phyloP scores from a whole-genome alignment of 2,797 vertebrate genomes.

The Gouania willdenowi region DNA sequence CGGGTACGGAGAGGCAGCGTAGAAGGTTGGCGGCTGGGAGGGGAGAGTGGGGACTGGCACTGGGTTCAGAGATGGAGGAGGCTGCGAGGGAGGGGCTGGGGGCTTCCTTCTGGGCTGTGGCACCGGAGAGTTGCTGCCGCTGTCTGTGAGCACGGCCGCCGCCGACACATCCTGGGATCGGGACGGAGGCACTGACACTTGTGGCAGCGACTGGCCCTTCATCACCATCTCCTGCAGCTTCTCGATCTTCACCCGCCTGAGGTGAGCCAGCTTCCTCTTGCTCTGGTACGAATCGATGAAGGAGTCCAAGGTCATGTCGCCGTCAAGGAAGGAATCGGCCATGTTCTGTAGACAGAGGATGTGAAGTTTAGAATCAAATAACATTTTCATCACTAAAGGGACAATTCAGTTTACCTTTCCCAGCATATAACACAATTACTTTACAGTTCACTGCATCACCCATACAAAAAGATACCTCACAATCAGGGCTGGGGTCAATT shows the following conservation, averaged over 20 bases:
- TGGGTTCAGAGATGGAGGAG: slow-evolving; percentile 67
- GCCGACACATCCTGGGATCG: slow-evolving; percentile 57
- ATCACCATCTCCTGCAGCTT: slow-evolving; percentile 96
- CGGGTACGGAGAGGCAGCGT: slow-evolving; percentile 77
- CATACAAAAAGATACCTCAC: too few species aligned
- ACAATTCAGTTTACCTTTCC: too few species aligned
- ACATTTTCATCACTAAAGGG: too few species aligned
- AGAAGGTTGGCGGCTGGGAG: slow-evolving; percentile 62
- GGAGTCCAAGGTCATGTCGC: slow-evolving; percentile 83
- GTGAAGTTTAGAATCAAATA: too few species aligned
- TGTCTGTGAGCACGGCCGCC: slow-evolving; percentile 39
- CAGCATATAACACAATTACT: background rate
- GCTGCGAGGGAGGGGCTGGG: slow-evolving; percentile 80
- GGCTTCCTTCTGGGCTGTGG: slow-evolving; percentile 82
- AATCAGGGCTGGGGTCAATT: too few species aligned
- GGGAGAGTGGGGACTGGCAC: slow-evolving; percentile 24
- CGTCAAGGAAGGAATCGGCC: slow-evolving; percentile 93
- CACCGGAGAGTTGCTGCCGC: slow-evolving; percentile 56
- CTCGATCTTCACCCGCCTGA: slow-evolving; percentile 92
- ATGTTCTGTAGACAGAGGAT: slow-evolving; percentile 73
- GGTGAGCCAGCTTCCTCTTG: slow-evolving; percentile 89
- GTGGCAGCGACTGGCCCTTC: slow-evolving; percentile 79
- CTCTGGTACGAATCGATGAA: slow-evolving; percentile 91
- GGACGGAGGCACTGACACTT: slow-evolving; percentile 42
- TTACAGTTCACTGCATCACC: background rate